A percentile compares a stretch with the other conserved stretches of the same genome.
phyloP scores from a whole-genome alignment of 2,113 vertebrate species.

The Calypte anna region DNA sequence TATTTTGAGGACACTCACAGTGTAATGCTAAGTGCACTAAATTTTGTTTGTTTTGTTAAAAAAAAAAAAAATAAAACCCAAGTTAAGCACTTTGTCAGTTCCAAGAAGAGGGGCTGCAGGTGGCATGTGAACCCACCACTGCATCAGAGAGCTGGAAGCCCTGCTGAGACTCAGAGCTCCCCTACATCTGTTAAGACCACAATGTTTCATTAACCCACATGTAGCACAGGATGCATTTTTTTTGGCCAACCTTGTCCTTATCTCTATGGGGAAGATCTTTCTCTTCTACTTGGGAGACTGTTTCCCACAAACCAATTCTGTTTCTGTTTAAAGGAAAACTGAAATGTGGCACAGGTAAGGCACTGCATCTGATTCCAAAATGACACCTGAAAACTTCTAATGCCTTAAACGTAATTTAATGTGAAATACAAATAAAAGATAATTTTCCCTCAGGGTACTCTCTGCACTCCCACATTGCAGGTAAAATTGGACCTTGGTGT shows the following conservation, averaged over 20 bases:
- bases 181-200: neutral
- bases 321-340: neutral
- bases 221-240: neutral
- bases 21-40: too few relatives aligned
- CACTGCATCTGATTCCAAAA: neutral
- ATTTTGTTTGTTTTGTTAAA: too few relatives aligned
- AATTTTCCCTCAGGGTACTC: neutral
- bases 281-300: neutral
- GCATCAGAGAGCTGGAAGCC: too few relatives aligned
- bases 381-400: neutral
- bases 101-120: too few relatives aligned
- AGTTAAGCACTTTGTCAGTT: too few relatives aligned
- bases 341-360: neutral
- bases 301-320: neutral
- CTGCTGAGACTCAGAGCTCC: too few relatives aligned
- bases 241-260: neutral
- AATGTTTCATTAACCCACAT: neutral
- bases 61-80: too few relatives aligned
- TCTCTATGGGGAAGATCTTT: neutral
- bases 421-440: neutral
- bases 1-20: too few relatives aligned
- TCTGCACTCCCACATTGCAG: neutral
- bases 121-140: too few relatives aligned
- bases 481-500: neutral
- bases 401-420: neutral